These are phyloP conservation scores for Hirtodrosophila histrioides DNA, from an alignment of 2,888 invertebrate species.

Conservation along the genomic window DNA sequence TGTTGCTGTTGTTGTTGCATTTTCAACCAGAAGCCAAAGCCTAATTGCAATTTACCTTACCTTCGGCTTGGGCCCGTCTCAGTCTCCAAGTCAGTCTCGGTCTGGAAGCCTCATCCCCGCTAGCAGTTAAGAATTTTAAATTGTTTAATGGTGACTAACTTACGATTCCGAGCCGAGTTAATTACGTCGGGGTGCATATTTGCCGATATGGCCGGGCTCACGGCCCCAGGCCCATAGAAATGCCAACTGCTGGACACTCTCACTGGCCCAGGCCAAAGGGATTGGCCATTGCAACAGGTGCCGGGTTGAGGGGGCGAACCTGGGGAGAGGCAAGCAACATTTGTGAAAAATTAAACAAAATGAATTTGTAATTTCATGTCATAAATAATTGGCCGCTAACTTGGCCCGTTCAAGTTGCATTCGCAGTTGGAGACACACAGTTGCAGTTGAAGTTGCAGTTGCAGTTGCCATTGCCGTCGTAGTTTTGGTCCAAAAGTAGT, in stretches of 20 bases:
- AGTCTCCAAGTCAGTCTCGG: slow-evolving; percentile 9
- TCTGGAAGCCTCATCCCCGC: slow-evolving; percentile 36
- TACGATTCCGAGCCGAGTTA: slow-evolving; percentile 80
- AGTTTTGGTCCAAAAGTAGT: slow-evolving; percentile 45
- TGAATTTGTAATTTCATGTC: slow-evolving; percentile 84
- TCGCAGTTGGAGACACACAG: slow-evolving; percentile 41
- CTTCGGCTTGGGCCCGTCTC: slow-evolving; percentile 34
- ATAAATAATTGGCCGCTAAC: slow-evolving; percentile 84
- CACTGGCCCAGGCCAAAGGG: slow-evolving; percentile 28
- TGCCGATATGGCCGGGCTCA: slow-evolving; percentile 70
- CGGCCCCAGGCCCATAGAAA: slow-evolving; percentile 71
- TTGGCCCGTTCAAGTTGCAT: slow-evolving; percentile 41
- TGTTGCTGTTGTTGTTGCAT: slow-evolving; percentile 49
- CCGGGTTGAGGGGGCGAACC: slow-evolving; percentile 14
- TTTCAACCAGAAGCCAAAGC: slow-evolving; percentile 83
- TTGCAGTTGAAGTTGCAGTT: slow-evolving; percentile 27
- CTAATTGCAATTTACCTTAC: slow-evolving; percentile 83
- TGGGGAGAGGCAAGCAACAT: slow-evolving; percentile 47
- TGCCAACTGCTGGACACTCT: slow-evolving; percentile 62
- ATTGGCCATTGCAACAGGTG: slow-evolving; percentile 62
- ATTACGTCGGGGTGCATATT: slow-evolving; percentile 81
- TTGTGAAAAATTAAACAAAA: slow-evolving; percentile 83
- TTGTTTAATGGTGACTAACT: slow-evolving; percentile 81
- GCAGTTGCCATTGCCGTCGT: slow-evolving; percentile 24
- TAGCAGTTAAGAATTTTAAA: slow-evolving; percentile 78